Evolutionary conservation across 2,113 vertebrate genomes (phyloP).

Genomic region (Cygnus buccinator): DNA sequence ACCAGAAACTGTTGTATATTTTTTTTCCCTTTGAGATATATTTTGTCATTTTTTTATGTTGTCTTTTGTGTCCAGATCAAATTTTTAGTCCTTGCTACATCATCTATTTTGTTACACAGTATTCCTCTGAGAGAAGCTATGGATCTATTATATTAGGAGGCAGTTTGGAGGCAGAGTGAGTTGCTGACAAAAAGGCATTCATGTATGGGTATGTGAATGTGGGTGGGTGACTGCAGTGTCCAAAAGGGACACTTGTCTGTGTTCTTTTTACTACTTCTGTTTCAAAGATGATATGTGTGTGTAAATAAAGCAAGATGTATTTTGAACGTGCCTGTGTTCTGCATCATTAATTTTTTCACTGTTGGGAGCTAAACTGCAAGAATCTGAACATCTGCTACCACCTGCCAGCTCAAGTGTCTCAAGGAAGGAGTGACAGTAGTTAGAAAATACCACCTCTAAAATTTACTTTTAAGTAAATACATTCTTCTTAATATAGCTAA

Average conservation of each 20-base stretch:
- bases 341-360: constrained; percentile 19
- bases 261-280: neutral
- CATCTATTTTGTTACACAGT: neutral
- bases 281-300: neutral
- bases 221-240: neutral
- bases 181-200: neutral
- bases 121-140: neutral
- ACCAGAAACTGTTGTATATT: neutral
- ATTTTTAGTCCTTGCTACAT: neutral
- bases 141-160: neutral
- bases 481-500: neutral
- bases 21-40: neutral
- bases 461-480: neutral
- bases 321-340: neutral
- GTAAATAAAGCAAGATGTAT: neutral
- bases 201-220: neutral
- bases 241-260: neutral
- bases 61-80: neutral
- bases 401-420: neutral
- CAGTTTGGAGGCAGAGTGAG: neutral
- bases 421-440: neutral
- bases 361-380: neutral
- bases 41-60: neutral
- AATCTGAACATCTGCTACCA: neutral
- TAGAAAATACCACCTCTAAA: neutral